A percentile compares a stretch with the other conserved stretches of the same genome.
These are phyloP conservation scores for Polydrusus cervinus DNA, from an alignment of 2,888 invertebrate genomes.

Conservation along the genomic window DNA sequence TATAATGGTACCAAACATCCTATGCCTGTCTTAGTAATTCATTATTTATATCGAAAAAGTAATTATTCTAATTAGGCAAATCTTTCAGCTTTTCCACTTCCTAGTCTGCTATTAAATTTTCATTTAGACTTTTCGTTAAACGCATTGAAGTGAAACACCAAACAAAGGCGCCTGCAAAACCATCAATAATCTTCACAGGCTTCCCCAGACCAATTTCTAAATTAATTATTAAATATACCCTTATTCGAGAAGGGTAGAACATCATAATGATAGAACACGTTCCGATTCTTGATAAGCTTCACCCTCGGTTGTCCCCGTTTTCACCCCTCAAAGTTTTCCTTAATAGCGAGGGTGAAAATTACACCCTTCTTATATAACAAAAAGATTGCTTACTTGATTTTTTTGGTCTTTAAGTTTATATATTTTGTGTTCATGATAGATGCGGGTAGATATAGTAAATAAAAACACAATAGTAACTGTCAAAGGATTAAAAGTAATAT, in stretches of 20 bases:
- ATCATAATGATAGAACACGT: slow-evolving; percentile 66
- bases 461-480: too few relatives aligned
- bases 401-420: slow-evolving; percentile 21
- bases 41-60: too few relatives aligned
- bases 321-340: slow-evolving; percentile 39
- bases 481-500: too few relatives aligned
- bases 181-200: slow-evolving; percentile 18
- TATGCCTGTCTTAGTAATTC: neutral
- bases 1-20: too few relatives aligned
- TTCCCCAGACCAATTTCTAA: slow-evolving; percentile 43
- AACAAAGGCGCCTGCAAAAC: slow-evolving; percentile 2
- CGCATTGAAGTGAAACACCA: slow-evolving; percentile 24
- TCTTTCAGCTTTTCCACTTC: too few relatives aligned
- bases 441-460: neutral
- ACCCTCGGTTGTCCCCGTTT: slow-evolving; percentile 51
- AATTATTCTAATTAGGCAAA: too few relatives aligned
- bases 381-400: slow-evolving; percentile 53
- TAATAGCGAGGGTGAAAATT: slow-evolving; percentile 60
- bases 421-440: neutral
- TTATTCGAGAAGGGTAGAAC: slow-evolving; percentile 40
- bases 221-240: slow-evolving; percentile 49
- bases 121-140: slow-evolving; percentile 4
- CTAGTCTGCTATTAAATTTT: neutral
- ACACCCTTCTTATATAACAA: slow-evolving; percentile 53
- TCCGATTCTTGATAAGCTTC: slow-evolving; percentile 65